Evolutionary conservation across 2,797 vertebrate species (phyloP).

Genomic region (Pelodytes ibericus): DNA sequence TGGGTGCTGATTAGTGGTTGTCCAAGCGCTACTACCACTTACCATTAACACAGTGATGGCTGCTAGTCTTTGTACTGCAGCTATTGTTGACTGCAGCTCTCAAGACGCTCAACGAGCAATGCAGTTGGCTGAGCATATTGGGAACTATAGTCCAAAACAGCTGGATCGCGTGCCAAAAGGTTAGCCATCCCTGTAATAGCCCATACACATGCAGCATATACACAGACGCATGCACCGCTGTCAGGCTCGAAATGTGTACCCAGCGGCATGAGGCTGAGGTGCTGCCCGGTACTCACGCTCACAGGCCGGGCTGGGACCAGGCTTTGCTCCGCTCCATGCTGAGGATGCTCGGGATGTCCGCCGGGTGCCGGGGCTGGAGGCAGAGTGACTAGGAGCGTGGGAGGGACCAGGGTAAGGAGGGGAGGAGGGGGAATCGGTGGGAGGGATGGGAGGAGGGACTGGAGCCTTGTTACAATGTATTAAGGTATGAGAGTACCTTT

Average conservation of each 20-base stretch:
- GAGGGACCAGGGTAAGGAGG: not conserved
- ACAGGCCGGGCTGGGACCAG: conserved; percentile 9
- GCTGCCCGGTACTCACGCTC: conserved; percentile 3
- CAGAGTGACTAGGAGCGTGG: not conserved
- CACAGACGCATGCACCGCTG: not conserved
- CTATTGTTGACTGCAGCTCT: too few relatives aligned
- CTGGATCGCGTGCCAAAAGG: too few relatives aligned
- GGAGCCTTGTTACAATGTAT: not conserved
- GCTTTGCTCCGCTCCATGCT: not conserved
- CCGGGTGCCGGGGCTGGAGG: conserved; percentile 7
- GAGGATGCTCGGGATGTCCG: not conserved
- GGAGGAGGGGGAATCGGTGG: not conserved
- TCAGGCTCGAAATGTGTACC: too few relatives aligned
- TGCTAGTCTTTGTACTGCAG: too few relatives aligned
- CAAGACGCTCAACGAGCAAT: too few relatives aligned
- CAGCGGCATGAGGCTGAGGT: not conserved
- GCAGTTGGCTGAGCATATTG: too few relatives aligned
- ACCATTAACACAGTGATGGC: too few relatives aligned
- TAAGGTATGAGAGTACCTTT: too few relatives aligned
- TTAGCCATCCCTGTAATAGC: too few relatives aligned
- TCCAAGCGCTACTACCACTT: too few relatives aligned
- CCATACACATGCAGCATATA: too few relatives aligned
- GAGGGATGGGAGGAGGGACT: not conserved
- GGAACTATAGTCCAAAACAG: too few relatives aligned
- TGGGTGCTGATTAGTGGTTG: not conserved